These are phyloP conservation scores for Pachyseris speciosa DNA, from an alignment of 64 coral and sea anemone genomes.

Conservation along the genomic window DNA sequence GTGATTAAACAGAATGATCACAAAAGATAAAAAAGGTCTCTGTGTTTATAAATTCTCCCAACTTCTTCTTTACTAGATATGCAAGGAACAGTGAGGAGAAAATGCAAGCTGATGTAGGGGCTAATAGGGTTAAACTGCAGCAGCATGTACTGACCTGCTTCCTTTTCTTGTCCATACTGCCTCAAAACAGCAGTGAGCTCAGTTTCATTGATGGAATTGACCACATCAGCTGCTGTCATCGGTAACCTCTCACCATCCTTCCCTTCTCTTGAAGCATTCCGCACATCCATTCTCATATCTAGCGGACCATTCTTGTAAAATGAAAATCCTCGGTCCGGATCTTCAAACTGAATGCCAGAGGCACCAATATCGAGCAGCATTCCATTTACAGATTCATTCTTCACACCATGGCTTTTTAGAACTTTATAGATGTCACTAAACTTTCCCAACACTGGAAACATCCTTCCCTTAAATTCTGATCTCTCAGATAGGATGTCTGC, in stretches of 20 bases:
- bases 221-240: constrained; percentile 95
- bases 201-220: constrained; percentile 84
- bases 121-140: too few species aligned
- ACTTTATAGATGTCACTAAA: constrained; percentile 86
- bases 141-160: constrained; percentile 69
- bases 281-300: constrained; percentile 89
- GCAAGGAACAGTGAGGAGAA: too few species aligned
- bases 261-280: not conserved
- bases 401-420: constrained; percentile 46
- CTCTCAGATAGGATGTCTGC: constrained; percentile 78
- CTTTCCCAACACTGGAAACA: constrained; percentile 76
- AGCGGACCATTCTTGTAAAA: constrained; percentile 86
- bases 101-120: too few species aligned
- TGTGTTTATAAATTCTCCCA: too few species aligned
- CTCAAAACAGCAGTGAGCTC: constrained; percentile 79
- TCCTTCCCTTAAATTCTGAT: constrained; percentile 77
- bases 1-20: too few species aligned
- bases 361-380: constrained; percentile 87
- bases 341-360: constrained; percentile 86
- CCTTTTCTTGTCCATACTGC: constrained; percentile 89
- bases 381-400: constrained; percentile 85
- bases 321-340: constrained; percentile 89
- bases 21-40: too few species aligned
- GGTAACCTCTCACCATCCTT: constrained; percentile 11
- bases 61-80: too few species aligned